These are phyloP conservation scores for Isurus oxyrinchus DNA, from an alignment of 2,113 vertebrate genomes.

Conservation along the genomic window DNA sequence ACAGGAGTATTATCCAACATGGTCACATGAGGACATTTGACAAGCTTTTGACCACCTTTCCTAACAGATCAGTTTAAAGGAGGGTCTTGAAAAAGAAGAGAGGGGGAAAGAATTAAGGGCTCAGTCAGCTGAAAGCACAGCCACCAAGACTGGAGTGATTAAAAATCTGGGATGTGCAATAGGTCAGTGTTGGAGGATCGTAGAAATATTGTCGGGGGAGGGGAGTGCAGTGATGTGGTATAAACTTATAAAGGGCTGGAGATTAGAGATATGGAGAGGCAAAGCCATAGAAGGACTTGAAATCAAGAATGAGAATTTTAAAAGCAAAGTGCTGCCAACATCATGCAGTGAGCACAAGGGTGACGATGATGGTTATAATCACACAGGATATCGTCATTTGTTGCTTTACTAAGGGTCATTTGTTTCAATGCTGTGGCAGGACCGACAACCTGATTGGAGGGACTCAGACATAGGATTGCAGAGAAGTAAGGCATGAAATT, in stretches of 20 bases:
- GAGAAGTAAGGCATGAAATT: not conserved
- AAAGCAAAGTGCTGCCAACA: not conserved
- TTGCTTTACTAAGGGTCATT: not conserved
- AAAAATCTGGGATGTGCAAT: not conserved
- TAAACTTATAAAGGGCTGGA: no score
- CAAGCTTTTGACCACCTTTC: no score
- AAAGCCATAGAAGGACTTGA: no score
- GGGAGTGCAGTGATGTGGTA: no score
- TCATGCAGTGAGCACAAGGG: no score
- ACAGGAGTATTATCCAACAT: not conserved
- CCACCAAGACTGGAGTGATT: not conserved
- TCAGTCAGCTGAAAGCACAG: not conserved
- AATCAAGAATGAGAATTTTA: no score
- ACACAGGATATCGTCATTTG: not conserved
- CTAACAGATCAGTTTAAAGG: not conserved
- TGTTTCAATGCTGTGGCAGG: not conserved
- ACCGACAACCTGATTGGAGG: not conserved
- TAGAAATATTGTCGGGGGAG: not conserved
- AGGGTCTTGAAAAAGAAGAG: not conserved
- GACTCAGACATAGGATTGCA: not conserved
- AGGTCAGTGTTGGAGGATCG: not conserved
- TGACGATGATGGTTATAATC: no score
- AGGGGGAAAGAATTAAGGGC: not conserved
- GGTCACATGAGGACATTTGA: not conserved
- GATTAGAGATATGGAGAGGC: no score